Base-by-base conservation (phyloP, 2,797 vertebrate species). In the Morus bassanus region DNA sequence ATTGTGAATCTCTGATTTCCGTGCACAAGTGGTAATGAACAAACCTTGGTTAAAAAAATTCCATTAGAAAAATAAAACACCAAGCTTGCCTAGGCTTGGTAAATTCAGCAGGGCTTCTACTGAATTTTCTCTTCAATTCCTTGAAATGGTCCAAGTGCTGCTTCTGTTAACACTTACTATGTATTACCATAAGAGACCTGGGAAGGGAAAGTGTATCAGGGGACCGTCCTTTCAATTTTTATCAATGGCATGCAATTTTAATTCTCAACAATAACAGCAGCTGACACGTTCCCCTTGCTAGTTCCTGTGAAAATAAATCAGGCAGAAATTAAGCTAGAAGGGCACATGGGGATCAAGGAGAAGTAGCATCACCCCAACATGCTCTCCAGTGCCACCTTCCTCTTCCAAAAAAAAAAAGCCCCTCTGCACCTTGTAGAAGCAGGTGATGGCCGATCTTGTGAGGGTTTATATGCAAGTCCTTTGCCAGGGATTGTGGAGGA, bases 61-160 rank as follows among this genome's bases (percentile, higher is more conserved):
- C n/a, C 15, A 84, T 94, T 93, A 93, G 43, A 64, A 90, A 94
- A 83, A 76, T 43, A 92, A 86, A 92, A 96, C 79, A 54, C 6
- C 10, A 89, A n/a, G 23, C 84, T 92, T 93, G 91, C 54, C 76
- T 79, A 70, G 95, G 72, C 93, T 93, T 87, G 89, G 70, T 51
- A 81, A 94, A 96, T 87, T 77, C 91, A 94, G 70, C 68, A 89
- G 41, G 64, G 74, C 39, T 92, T 81, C 78, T 69, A 57, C 33
- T 83, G 56, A 80, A 92, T 92, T 95, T 96, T 65, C 81, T 89
- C 59, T 93, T 94, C 76, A 93, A 51, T 51, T 75, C 57, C 56
- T 74, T 79, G 39, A 78, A 96, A 94, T 27, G 7, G 50, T 75
- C 22, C 35, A 81, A 54, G 72, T 64, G 65, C 61, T 69, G 54